Evolutionary conservation across 2,113 vertebrate genomes (phyloP).

Genomic region (Perccottus glenii): DNA sequence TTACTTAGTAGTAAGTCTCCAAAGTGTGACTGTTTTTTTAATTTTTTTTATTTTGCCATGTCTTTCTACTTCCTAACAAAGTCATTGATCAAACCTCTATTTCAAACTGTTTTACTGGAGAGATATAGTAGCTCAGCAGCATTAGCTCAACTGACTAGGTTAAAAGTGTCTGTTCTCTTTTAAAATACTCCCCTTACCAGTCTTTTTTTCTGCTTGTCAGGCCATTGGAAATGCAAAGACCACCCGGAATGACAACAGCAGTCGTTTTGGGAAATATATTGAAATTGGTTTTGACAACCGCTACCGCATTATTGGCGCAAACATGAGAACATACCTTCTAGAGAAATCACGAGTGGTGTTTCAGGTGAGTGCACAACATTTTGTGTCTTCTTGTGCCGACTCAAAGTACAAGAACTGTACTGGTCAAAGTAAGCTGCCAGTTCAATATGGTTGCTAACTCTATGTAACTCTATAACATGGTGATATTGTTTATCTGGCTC

Average conservation of each 20-base stretch:
- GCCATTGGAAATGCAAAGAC: conserved; percentile 99
- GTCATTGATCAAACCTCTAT: conserved; percentile 27
- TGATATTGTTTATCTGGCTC: background rate
- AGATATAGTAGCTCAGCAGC: conserved; percentile 6
- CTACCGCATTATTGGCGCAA: conserved; percentile 94
- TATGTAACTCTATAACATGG: background rate
- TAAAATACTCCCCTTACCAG: background rate
- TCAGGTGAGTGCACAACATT: conserved; percentile 84
- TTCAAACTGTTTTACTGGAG: conserved; percentile 16
- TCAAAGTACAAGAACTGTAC: background rate
- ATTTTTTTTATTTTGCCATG: conserved; percentile 6
- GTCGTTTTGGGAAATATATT: conserved; percentile 98
- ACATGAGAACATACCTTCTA: conserved; percentile 98
- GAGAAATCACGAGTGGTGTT: conserved; percentile 98
- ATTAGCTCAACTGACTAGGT: too few relatives aligned
- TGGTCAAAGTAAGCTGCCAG: too few relatives aligned
- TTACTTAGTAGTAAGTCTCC: background rate
- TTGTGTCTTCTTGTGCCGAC: background rate
- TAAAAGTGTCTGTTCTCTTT: too few relatives aligned
- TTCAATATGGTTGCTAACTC: too few relatives aligned
- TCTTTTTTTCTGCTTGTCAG: conserved; percentile 66
- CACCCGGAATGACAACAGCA: conserved; percentile 98
- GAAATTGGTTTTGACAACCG: conserved; percentile 96
- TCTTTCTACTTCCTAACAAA: conserved; percentile 8
- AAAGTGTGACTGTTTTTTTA: too few relatives aligned